A percentile compares a stretch with the other conserved stretches of the same genome.
Conservation (phyloP, 2,888 invertebrate species). For the Oxycera nigricornis region DNA sequence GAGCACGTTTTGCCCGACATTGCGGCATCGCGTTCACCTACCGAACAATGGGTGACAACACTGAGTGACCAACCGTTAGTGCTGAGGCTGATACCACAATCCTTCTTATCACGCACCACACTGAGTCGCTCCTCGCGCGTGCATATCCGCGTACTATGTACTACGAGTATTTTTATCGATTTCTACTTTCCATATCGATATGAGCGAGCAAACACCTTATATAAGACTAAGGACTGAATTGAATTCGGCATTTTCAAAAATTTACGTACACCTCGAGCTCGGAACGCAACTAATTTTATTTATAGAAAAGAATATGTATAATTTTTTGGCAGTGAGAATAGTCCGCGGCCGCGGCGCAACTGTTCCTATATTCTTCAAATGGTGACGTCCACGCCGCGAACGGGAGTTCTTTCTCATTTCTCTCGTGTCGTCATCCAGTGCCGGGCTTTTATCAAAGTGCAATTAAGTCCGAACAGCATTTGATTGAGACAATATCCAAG, state of each 20-base stretch:
- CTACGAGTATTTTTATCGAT: not conserved
- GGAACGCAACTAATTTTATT: slow-evolving; percentile 34
- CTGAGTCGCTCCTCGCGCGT: not conserved
- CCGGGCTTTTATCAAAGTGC: not conserved
- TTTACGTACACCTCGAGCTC: slow-evolving; percentile 8
- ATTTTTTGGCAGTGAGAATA: slow-evolving; percentile 36
- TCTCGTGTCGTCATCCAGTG: not conserved
- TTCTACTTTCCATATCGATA: slow-evolving; percentile 24
- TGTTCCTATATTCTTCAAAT: not conserved
- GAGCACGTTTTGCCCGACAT: slow-evolving; percentile 29
- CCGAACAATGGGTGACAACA: slow-evolving; percentile 9
- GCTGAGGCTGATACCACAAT: not conserved
- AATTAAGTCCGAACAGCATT: not conserved
- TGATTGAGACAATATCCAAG: too few species aligned
- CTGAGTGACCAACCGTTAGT: not conserved
- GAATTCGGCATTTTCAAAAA: slow-evolving; percentile 32
- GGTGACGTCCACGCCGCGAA: not conserved
- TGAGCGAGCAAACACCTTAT: slow-evolving; percentile 28
- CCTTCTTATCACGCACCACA: not conserved
- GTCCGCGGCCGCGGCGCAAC: slow-evolving; percentile 11
- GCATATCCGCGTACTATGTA: not conserved
- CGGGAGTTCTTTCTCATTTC: not conserved
- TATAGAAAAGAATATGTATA: slow-evolving; percentile 34
- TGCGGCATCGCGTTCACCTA: slow-evolving; percentile 23
- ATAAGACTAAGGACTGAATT: slow-evolving; percentile 29